These are phyloP conservation scores for Drosophila pandora DNA, from an alignment of 1,140 invertebrate genomes.

Conservation along the genomic window DNA sequence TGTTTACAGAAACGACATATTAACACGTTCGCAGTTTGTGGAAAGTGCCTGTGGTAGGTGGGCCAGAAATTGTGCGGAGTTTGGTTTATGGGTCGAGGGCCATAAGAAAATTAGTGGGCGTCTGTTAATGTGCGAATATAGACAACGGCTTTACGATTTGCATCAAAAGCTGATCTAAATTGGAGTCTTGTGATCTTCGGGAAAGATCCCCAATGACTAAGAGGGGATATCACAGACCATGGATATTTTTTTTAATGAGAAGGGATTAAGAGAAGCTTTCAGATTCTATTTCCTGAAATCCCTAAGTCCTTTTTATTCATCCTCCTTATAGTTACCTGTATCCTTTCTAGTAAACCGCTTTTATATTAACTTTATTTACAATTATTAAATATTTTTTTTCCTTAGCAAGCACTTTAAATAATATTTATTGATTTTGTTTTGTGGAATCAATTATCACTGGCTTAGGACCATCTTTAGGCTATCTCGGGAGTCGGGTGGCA, in stretches of 20 bases:
- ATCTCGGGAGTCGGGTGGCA: constrained; percentile 13
- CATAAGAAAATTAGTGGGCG: constrained; percentile 68
- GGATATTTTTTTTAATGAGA: too few relatives aligned
- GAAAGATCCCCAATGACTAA: constrained; percentile 34
- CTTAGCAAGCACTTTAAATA: background rate
- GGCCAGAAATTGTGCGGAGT: constrained; percentile 40
- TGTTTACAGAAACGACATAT: constrained; percentile 71
- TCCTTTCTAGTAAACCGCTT: background rate
- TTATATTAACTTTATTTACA: background rate
- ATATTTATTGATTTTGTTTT: constrained; percentile 3
- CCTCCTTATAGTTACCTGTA: background rate
- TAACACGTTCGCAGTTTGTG: constrained; percentile 63
- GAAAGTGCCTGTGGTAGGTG: constrained; percentile 24
- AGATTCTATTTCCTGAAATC: constrained; percentile 1
- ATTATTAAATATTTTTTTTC: background rate
- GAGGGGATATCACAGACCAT: too few relatives aligned
- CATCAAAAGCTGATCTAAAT: constrained; percentile 46
- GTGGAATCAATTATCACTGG: constrained; percentile 28
- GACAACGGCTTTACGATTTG: constrained; percentile 35
- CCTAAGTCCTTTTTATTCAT: background rate
- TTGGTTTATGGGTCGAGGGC: constrained; percentile 25
- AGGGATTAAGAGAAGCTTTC: too few relatives aligned
- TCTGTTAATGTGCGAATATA: constrained; percentile 67
- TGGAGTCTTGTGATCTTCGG: constrained; percentile 60
- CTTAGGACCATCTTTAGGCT: constrained; percentile 25